These are phyloP conservation scores for Bettongia penicillata DNA, from an alignment of 2,113 vertebrate genomes.

Conservation along the genomic window DNA sequence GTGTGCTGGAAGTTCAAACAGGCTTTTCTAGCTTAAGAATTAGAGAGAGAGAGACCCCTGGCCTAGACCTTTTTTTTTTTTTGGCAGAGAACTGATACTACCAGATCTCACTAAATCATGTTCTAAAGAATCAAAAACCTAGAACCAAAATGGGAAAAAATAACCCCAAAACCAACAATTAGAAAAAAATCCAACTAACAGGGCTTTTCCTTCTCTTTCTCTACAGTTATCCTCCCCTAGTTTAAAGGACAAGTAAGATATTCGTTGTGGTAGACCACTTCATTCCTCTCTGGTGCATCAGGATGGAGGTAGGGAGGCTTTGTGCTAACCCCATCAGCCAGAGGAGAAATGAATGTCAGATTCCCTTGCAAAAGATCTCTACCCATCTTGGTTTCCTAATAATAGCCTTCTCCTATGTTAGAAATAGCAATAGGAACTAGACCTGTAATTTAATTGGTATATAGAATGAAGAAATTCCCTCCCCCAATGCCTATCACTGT, in stretches of 20 bases:
- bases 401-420: not conserved
- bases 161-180: not conserved
- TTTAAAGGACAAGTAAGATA: not conserved
- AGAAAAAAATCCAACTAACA: not conserved
- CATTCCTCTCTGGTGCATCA: not conserved
- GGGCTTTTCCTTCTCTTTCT: not conserved
- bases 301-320: not conserved
- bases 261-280: not conserved
- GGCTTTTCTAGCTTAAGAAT: not conserved
- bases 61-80: not conserved
- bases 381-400: not conserved
- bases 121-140: not conserved
- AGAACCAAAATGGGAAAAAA: not conserved
- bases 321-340: not conserved
- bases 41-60: not conserved
- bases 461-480: not conserved
- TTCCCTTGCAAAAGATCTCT: not conserved
- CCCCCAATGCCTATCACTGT: not conserved
- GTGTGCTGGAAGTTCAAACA: not conserved
- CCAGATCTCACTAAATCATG: not conserved
- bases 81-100: not conserved
- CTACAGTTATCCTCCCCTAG: not conserved
- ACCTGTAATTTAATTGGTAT: not conserved
- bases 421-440: not conserved
- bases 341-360: not conserved